Evolutionary conservation across 1,140 invertebrate species (phyloP).

Genomic region (Drosophila pseudoobscura): DNA sequence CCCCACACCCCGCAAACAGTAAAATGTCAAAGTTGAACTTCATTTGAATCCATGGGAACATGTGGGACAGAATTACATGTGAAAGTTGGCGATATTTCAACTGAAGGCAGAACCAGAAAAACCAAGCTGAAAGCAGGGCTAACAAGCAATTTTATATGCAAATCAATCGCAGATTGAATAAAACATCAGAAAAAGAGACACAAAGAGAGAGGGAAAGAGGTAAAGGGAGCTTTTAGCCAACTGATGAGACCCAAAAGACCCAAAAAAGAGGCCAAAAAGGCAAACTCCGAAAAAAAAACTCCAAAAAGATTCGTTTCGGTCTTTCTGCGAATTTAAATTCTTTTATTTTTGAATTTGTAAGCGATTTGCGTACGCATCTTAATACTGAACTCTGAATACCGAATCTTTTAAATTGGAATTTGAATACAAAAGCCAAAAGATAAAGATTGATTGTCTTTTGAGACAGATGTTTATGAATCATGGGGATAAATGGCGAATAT

Average conservation of each 20-base stretch:
- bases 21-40: slow-evolving; percentile 66
- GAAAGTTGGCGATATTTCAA: slow-evolving; percentile 45
- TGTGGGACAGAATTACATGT: slow-evolving; percentile 28
- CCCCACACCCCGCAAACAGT: background rate
- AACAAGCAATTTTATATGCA: slow-evolving; percentile 74
- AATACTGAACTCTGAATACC: background rate
- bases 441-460: slow-evolving; percentile 52
- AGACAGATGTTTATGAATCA: slow-evolving; percentile 45
- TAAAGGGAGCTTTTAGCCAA: background rate
- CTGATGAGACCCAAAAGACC: background rate
- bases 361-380: slow-evolving; percentile 35
- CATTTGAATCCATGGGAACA: slow-evolving; percentile 10
- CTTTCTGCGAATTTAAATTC: slow-evolving; percentile 31
- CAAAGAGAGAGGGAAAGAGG: slow-evolving; percentile 6
- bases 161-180: slow-evolving; percentile 64
- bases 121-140: slow-evolving; percentile 25
- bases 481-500: background rate
- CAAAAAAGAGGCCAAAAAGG: no score
- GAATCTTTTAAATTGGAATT: slow-evolving; percentile 50
- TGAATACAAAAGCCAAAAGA: slow-evolving; percentile 40
- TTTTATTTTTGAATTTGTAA: slow-evolving; percentile 42
- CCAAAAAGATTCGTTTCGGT: slow-evolving; percentile 37
- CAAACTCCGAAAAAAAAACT: slow-evolving; percentile 6
- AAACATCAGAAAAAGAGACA: slow-evolving; percentile 54
- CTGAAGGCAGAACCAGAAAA: slow-evolving; percentile 25